A percentile compares a stretch with the other conserved stretches of the same genome.
phyloP scores from a whole-genome alignment of 2,113 vertebrate species.

The Monopterus albus region DNA sequence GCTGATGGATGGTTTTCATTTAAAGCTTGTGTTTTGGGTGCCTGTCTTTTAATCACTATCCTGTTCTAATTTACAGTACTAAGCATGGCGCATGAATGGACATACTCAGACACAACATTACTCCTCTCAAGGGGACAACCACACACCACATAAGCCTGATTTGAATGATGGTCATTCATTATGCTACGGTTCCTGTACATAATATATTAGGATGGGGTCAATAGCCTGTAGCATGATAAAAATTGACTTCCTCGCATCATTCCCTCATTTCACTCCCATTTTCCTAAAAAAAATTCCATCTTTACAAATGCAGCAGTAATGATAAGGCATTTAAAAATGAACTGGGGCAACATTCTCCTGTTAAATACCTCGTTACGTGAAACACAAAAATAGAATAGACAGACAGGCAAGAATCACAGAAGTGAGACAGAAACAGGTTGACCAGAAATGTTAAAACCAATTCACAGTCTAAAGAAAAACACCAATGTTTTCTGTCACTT shows the following conservation, averaged over 20 bases:
- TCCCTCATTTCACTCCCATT: background rate
- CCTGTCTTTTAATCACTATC: conserved; percentile 15
- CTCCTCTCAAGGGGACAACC: conserved; percentile 16
- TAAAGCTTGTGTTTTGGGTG: conserved; percentile 30
- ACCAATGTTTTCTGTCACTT: too few species aligned
- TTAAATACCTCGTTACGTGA: conserved; percentile 18
- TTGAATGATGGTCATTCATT: conserved; percentile 43
- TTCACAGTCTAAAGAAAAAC: background rate
- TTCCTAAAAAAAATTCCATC: conserved; percentile 45
- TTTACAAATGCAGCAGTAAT: conserved; percentile 63
- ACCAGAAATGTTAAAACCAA: background rate
- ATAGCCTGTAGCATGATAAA: conserved; percentile 19
- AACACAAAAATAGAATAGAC: conserved; percentile 3
- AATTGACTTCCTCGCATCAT: conserved; percentile 5
- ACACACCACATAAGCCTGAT: too few species aligned
- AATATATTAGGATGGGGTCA: conserved; percentile 37
- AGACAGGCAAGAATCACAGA: background rate
- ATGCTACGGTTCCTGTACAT: conserved; percentile 27
- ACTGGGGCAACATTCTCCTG: conserved; percentile 37
- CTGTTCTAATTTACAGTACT: conserved; percentile 42
- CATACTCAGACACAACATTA: background rate
- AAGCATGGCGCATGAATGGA: conserved; percentile 3
- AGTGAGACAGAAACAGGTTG: background rate
- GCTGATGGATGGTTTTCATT: conserved; percentile 54
- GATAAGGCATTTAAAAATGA: conserved; percentile 70